These are phyloP conservation scores for Serripes groenlandicus DNA, from an alignment of 2,888 invertebrate species.

Conservation along the genomic window DNA sequence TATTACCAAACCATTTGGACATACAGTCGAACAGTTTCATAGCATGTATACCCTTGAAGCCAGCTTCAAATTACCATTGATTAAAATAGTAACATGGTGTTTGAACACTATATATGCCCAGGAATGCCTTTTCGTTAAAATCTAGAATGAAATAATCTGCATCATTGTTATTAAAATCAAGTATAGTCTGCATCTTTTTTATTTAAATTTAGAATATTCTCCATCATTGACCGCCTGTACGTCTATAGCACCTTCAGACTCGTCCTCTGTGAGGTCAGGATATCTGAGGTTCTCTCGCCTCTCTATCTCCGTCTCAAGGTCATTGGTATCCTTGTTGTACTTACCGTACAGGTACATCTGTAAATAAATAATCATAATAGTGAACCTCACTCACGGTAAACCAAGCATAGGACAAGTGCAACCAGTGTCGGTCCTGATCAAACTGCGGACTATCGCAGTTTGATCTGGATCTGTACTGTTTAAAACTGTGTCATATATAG, in stretches of 20 bases:
- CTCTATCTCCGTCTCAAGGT: not conserved
- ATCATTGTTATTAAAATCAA: not conserved
- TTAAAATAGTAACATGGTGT: no score
- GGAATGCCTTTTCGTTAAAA: not conserved
- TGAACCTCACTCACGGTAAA: not conserved
- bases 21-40: no score
- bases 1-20: no score
- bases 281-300: not conserved
- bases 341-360: not conserved
- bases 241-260: not conserved
- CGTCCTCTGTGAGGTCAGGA: not conserved
- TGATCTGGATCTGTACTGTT: not conserved
- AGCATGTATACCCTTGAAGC: no score
- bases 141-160: not conserved
- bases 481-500: not conserved
- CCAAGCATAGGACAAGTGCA: not conserved
- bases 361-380: not conserved
- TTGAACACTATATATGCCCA: not conserved
- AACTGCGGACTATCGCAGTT: not conserved
- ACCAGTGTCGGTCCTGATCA: not conserved
- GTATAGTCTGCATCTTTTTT: no score
- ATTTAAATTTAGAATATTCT: constrained; percentile 3
- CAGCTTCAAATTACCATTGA: no score
- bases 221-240: constrained; percentile 13
- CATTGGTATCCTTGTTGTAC: not conserved